These are phyloP conservation scores for Dipodomys spectabilis DNA, from an alignment of 2,113 vertebrate genomes.

Conservation along the genomic window DNA sequence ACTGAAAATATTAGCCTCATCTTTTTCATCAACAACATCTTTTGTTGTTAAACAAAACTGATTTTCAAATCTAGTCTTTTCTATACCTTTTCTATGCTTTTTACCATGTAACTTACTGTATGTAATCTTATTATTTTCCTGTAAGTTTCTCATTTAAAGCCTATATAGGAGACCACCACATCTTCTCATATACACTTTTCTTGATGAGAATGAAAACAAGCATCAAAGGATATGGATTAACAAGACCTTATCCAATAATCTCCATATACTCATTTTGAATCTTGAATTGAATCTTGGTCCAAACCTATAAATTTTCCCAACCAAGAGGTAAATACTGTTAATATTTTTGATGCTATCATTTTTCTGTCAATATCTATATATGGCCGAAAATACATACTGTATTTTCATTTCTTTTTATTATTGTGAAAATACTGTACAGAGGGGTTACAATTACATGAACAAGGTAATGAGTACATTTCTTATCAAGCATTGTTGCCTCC, in stretches of 20 bases:
- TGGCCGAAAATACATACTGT: neutral
- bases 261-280: neutral
- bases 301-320: neutral
- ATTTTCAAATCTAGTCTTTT: neutral
- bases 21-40: neutral
- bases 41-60: slow-evolving; percentile 32
- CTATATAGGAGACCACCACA: neutral
- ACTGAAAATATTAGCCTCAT: neutral
- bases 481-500: too few species aligned
- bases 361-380: neutral
- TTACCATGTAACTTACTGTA: neutral
- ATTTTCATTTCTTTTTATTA: neutral
- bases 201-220: neutral
- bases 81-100: neutral
- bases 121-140: neutral
- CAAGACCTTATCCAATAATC: neutral
- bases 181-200: neutral
- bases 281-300: neutral
- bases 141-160: neutral
- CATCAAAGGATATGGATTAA: neutral
- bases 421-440: too few species aligned
- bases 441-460: too few species aligned
- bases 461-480: too few species aligned
- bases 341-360: neutral
- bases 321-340: neutral